Conservation (phyloP, 2,113 vertebrate species). For the Caranx melampygus region DNA sequence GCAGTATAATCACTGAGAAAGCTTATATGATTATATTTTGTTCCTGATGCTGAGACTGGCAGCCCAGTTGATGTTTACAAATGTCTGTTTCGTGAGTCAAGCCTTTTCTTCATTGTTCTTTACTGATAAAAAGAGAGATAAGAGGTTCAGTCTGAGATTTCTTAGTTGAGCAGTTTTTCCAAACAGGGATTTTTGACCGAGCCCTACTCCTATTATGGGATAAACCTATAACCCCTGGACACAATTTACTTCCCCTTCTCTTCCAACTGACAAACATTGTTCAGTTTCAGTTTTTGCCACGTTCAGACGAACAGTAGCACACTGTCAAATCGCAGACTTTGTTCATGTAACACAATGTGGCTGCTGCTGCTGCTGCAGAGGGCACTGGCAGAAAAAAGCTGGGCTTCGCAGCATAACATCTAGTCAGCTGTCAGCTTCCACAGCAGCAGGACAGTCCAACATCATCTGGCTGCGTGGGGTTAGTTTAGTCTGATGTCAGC, state of each 20-base stretch:
- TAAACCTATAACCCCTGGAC: too few species aligned
- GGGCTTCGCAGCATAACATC: slow-evolving; percentile 3
- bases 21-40: neutral
- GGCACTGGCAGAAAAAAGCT: neutral
- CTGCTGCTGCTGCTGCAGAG: slow-evolving; percentile 7
- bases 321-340: slow-evolving; percentile 16
- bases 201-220: too few species aligned
- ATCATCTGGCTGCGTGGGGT: neutral
- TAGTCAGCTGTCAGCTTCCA: neutral
- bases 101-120: too few species aligned
- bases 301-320: neutral
- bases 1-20: neutral
- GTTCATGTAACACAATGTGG: slow-evolving; percentile 29
- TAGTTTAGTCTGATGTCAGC: neutral
- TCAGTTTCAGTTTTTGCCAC: neutral
- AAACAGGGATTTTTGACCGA: neutral
- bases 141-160: neutral
- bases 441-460: neutral
- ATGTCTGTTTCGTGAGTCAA: too few species aligned
- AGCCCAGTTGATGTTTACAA: neutral
- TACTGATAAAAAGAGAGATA: too few species aligned
- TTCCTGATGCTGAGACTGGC: neutral
- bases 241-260: too few species aligned
- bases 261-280: neutral
- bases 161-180: neutral